These are phyloP conservation scores for Macrosoma leucophasiata DNA, from an alignment of 2,888 invertebrate genomes.

Conservation along the genomic window DNA sequence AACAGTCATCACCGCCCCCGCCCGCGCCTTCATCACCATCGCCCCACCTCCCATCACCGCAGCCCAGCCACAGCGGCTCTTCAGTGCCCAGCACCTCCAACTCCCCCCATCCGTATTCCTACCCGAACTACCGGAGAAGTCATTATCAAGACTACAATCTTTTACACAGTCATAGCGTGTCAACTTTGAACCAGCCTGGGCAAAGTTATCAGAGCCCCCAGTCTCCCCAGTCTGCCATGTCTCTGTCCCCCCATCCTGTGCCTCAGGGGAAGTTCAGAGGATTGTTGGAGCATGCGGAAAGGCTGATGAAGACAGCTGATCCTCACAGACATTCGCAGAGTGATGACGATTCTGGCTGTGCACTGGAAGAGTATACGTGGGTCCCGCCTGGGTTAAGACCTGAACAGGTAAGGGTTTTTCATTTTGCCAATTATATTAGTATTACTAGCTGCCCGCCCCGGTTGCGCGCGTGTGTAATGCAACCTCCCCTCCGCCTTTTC, in stretches of 20 bases:
- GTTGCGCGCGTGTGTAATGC: no score
- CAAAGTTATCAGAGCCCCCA: slow-evolving; percentile 56
- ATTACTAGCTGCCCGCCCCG: background rate
- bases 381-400: slow-evolving; percentile 96
- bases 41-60: slow-evolving; percentile 55
- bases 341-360: slow-evolving; percentile 98
- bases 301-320: slow-evolving; percentile 80
- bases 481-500: no score
- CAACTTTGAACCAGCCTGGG: slow-evolving; percentile 46
- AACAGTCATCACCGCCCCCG: slow-evolving; percentile 53
- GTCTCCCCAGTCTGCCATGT: slow-evolving; percentile 65
- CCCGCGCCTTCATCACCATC: slow-evolving; percentile 52
- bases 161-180: slow-evolving; percentile 49
- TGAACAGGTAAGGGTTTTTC: slow-evolving; percentile 93
- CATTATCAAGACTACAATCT: slow-evolving; percentile 52
- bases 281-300: slow-evolving; percentile 69
- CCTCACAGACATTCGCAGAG: slow-evolving; percentile 92
- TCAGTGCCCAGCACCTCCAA: slow-evolving; percentile 57
- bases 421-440: slow-evolving; percentile 1
- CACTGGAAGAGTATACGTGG: slow-evolving; percentile 98
- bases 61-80: slow-evolving; percentile 58
- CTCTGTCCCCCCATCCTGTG: slow-evolving; percentile 61
- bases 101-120: slow-evolving; percentile 61
- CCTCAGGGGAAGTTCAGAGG: slow-evolving; percentile 63
- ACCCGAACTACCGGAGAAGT: slow-evolving; percentile 53